A percentile compares a stretch with the other conserved stretches of the same genome.
Evolutionary conservation across 1,140 invertebrate genomes (phyloP).

Genomic region (Solenopsis invicta): DNA sequence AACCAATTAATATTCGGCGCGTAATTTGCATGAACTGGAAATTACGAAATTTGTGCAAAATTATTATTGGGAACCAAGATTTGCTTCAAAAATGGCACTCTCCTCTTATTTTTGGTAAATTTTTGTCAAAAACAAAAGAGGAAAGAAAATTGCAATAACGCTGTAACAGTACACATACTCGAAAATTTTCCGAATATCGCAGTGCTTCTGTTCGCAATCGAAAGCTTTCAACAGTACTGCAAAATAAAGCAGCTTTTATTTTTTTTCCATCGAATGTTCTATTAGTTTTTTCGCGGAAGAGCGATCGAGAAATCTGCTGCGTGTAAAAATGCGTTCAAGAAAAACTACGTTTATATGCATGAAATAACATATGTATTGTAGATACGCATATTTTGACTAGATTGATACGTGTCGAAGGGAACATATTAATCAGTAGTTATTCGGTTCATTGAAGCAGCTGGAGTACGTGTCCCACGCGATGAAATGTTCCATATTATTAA

Average conservation of each 20-base stretch:
- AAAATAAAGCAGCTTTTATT: constrained; percentile 23
- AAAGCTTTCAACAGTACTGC: constrained; percentile 31
- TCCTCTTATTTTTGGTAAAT: too few species aligned
- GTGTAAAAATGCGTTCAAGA: background rate
- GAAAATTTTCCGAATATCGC: background rate
- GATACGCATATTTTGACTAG: constrained; percentile 18
- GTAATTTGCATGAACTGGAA: too few species aligned
- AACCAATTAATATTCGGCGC: too few species aligned
- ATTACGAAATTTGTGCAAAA: too few species aligned
- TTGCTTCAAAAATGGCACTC: too few species aligned
- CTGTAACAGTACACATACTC: background rate
- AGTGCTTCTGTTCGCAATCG: background rate
- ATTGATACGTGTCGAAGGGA: constrained; percentile 12
- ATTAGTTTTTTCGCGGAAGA: background rate
- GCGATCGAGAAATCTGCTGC: background rate
- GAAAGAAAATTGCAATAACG: background rate
- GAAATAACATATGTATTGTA: background rate
- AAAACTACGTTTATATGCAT: background rate
- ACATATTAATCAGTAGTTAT: constrained; percentile 38
- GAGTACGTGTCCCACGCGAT: background rate
- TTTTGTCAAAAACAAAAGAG: background rate
- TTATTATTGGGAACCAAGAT: too few species aligned
- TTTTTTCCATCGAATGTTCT: background rate
- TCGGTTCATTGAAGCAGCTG: constrained; percentile 8
- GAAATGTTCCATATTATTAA: constrained; percentile 53